Conservation (phyloP, 2,113 vertebrate genomes). For the Ancistrus triradiatus region DNA sequence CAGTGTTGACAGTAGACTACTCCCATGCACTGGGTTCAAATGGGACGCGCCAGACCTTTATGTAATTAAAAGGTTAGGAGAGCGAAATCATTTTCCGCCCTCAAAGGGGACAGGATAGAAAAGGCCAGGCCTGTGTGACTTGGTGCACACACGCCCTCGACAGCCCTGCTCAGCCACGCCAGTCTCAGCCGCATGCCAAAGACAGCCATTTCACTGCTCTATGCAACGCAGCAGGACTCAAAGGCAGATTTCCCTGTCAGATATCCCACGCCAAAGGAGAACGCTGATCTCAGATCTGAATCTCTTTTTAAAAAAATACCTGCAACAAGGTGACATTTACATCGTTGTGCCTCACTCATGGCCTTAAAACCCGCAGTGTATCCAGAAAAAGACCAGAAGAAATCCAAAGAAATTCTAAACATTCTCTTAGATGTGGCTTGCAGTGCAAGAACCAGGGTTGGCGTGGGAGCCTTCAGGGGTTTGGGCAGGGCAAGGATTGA, state of each 20-base stretch:
- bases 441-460: constrained; percentile 20
- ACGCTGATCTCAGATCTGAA: constrained; percentile 24
- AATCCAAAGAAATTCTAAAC: constrained; percentile 1
- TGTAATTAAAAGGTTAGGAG: constrained; percentile 51
- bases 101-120: constrained; percentile 41
- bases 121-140: constrained; percentile 29
- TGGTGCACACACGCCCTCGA: constrained; percentile 6
- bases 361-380: background rate
- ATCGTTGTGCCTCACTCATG: constrained; percentile 1
- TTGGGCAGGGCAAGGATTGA: constrained; percentile 3
- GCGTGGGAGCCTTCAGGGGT: constrained; percentile 15
- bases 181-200: constrained; percentile 32
- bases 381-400: constrained; percentile 10
- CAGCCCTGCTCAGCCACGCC: constrained; percentile 19
- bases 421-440: constrained; percentile 20
- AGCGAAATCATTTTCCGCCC: constrained; percentile 34
- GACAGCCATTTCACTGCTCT: constrained; percentile 21
- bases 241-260: constrained; percentile 7
- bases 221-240: constrained; percentile 2
- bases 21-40: background rate
- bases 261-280: constrained; percentile 1
- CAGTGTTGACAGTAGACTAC: constrained; percentile 18
- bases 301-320: constrained; percentile 30
- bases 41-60: constrained; percentile 30
- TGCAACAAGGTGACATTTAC: constrained; percentile 38